Base-by-base conservation (phyloP, 2,888 invertebrate genomes). In the Xylota sylvarum region DNA sequence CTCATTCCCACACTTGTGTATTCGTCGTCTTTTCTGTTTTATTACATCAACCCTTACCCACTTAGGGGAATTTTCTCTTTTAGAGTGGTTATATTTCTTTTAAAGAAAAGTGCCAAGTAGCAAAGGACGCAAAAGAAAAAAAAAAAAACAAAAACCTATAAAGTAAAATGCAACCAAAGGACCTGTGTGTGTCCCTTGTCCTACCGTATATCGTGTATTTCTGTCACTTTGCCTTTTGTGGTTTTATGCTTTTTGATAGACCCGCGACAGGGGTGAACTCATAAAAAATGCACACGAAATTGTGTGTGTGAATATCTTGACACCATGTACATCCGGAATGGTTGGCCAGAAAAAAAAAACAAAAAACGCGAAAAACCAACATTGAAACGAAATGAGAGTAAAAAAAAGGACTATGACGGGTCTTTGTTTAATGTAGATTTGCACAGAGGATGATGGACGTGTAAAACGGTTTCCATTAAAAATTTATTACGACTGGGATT, bases 401-500 rank as follows among this genome's bases (percentile, higher is more conserved):
- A 46, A 40, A 55, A 62, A 60, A 60, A 67, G 46, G 19, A 76
- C 82, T 73, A 72, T 35, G 72, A 82, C 77, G 73, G 69, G 73
- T 70, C 69, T 82, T 73, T 77, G 81, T 85, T 81, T 76, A 72
- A 85, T 85, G 81, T 72, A 65, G 65, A 85, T 80, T 81, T 77
- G 55, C 46, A 9, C 52, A 55, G 37, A 81, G 65, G 37, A 70
- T 19, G 70, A 67, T 77, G 77, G 77, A 69, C 72, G 73, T 74
- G 82, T 78, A 78, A 86, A 86, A 82, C 77, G 86, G 56, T 86
- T 86, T 82, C 73, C 86, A 86, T 86, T 86, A 82, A 86, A 86
- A 82, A 86, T 86, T 78, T 82, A 86, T 73, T 78, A 82, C 86
- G 23, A 69, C 82, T 64, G 86, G 82, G 86, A 86, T 76, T 76